Conservation (phyloP, 2,113 vertebrate species). For the Rutilus rutilus region DNA sequence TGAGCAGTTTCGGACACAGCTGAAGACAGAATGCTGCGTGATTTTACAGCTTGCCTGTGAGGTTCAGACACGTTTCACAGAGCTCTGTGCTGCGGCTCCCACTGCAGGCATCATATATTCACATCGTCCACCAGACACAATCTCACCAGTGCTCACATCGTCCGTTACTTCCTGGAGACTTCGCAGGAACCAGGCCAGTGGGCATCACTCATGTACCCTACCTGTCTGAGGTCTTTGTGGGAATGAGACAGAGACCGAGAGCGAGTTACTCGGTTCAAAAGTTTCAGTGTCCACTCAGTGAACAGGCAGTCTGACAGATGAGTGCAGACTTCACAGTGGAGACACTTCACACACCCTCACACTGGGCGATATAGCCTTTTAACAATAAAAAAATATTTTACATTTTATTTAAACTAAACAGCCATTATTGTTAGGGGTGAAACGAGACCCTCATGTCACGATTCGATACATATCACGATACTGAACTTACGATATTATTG, state of each 20-base stretch:
- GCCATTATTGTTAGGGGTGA: background rate
- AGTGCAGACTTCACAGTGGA: background rate
- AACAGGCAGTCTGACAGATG: constrained; percentile 10
- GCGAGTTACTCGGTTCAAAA: background rate
- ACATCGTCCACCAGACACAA: constrained; percentile 27
- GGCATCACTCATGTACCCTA: background rate
- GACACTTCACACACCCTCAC: background rate
- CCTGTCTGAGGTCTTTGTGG: background rate
- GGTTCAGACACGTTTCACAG: constrained; percentile 12
- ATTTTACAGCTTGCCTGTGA: constrained; percentile 11
- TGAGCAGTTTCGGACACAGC: too few relatives aligned
- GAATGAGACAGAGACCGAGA: background rate
- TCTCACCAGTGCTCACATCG: constrained; percentile 2
- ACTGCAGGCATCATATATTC: constrained; percentile 37
- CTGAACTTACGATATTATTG: too few relatives aligned
- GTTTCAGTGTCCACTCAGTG: background rate
- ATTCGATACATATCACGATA: too few relatives aligned
- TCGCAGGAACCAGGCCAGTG: background rate
- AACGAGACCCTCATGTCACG: too few relatives aligned
- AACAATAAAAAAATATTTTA: background rate
- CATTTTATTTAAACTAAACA: background rate
- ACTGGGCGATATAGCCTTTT: background rate
- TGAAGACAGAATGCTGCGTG: background rate
- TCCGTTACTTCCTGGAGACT: background rate
- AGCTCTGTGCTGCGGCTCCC: background rate